These are phyloP conservation scores for Agrochola macilenta DNA, from an alignment of 2,888 invertebrate species.

Conservation along the genomic window DNA sequence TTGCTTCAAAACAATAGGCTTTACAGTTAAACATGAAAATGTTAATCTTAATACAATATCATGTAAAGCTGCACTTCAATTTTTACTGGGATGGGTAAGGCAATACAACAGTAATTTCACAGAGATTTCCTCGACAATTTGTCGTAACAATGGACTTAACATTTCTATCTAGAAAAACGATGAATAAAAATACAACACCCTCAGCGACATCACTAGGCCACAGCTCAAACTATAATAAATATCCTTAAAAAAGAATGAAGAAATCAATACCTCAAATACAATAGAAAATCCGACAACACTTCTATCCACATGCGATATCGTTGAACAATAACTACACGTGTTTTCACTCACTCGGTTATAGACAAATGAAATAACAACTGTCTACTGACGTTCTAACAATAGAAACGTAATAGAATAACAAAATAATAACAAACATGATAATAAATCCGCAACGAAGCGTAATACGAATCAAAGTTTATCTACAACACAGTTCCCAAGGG, in stretches of 20 bases:
- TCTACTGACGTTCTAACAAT: slow-evolving; percentile 28
- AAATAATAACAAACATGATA: slow-evolving; percentile 47
- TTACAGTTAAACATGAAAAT: slow-evolving; percentile 3
- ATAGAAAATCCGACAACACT: slow-evolving; percentile 14
- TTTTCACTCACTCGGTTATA: slow-evolving; percentile 43
- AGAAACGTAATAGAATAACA: slow-evolving; percentile 37
- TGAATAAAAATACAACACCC: neutral
- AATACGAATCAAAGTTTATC: slow-evolving; percentile 44
- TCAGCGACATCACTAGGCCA: neutral
- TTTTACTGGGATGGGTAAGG: neutral
- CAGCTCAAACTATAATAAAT: neutral
- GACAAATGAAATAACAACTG: slow-evolving; percentile 49
- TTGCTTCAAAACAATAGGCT: slow-evolving; percentile 7
- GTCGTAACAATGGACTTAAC: neutral
- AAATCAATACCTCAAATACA: slow-evolving; percentile 20
- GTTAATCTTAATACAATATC: slow-evolving; percentile 11
- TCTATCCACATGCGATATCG: slow-evolving; percentile 10
- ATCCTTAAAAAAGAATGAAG: slow-evolving; percentile 2
- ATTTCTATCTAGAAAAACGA: neutral
- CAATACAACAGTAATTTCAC: neutral
- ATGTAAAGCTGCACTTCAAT: slow-evolving; percentile 7
- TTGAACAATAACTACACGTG: slow-evolving; percentile 46
- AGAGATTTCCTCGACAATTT: neutral
- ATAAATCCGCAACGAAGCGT: slow-evolving; percentile 37
- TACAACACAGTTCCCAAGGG: slow-evolving; percentile 28